Evolutionary conservation across 1,140 invertebrate genomes (phyloP).

Genomic region (Drosophila obscura): DNA sequence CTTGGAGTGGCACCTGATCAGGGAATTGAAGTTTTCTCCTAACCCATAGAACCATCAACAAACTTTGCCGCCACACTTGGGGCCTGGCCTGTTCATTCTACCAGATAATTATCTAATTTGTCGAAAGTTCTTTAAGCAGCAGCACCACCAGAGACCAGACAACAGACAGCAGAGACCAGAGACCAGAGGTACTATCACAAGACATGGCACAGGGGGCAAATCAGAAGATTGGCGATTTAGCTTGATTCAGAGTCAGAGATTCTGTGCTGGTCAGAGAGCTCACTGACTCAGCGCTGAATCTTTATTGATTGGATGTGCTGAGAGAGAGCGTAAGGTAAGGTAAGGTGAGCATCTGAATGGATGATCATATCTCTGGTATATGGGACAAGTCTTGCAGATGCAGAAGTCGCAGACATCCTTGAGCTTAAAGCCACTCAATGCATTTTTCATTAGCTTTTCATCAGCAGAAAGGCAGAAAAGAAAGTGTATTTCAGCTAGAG

Average conservation of each 20-base stretch:
- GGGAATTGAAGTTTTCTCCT: constrained; percentile 44
- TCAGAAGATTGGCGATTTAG: constrained; percentile 4
- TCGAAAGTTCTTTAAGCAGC: constrained; percentile 44
- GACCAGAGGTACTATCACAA: too few relatives aligned
- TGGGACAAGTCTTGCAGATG: too few relatives aligned
- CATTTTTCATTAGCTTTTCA: constrained; percentile 40
- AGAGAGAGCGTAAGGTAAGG: too few relatives aligned
- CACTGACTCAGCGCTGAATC: constrained; percentile 43
- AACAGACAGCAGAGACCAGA: neutral
- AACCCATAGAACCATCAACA: constrained; percentile 24
- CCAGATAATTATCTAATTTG: constrained; percentile 62
- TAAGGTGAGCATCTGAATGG: neutral
- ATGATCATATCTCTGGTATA: too few relatives aligned
- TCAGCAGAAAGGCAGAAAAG: constrained; percentile 12
- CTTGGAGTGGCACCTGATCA: constrained; percentile 36
- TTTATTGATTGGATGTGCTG: constrained; percentile 11
- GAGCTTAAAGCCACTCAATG: too few relatives aligned
- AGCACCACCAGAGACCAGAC: constrained; percentile 9
- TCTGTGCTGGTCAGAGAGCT: constrained; percentile 32
- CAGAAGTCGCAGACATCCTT: too few relatives aligned
- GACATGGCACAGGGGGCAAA: neutral
- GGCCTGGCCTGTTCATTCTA: constrained; percentile 36
- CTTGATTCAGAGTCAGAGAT: too few relatives aligned
- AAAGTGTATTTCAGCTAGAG: too few relatives aligned
- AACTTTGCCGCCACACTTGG: constrained; percentile 68